These are phyloP conservation scores for Python bivittatus DNA, from an alignment of 2,113 vertebrate species.

Conservation along the genomic window DNA sequence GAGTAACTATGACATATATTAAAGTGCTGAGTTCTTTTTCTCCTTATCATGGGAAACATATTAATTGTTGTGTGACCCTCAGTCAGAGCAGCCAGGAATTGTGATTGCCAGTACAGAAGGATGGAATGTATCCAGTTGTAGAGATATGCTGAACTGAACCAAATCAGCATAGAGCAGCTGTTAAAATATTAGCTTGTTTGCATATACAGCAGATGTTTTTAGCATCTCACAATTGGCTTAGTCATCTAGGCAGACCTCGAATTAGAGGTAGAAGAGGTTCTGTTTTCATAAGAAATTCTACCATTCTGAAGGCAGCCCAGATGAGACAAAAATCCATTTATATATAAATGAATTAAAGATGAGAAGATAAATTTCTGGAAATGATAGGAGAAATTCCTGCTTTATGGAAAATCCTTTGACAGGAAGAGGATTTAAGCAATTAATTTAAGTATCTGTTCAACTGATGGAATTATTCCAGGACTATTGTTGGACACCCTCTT, in stretches of 20 bases:
- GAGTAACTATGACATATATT: constrained; percentile 24
- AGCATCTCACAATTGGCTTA: neutral
- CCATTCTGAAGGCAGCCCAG: neutral
- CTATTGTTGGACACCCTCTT: neutral
- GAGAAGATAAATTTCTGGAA: neutral
- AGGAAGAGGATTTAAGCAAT: neutral
- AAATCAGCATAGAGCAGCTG: constrained; percentile 21
- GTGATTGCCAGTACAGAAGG: constrained; percentile 9
- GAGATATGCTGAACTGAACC: constrained; percentile 19
- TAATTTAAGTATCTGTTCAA: neutral
- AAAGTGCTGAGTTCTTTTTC: constrained; percentile 12
- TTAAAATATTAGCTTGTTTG: constrained; percentile 33
- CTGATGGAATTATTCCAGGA: neutral
- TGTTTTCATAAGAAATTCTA: neutral
- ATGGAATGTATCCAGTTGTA: constrained; percentile 11
- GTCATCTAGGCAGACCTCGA: neutral
- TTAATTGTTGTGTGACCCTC: constrained; percentile 37
- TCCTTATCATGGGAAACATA: constrained; percentile 20
- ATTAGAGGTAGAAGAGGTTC: neutral
- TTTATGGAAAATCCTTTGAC: neutral
- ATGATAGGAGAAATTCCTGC: neutral
- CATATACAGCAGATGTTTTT: neutral
- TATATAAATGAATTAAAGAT: neutral
- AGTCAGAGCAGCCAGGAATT: constrained; percentile 20
- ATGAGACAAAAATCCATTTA: neutral